These are phyloP conservation scores for Caenorhabditis becei DNA, from an alignment of 2,888 invertebrate species.

Conservation along the genomic window DNA sequence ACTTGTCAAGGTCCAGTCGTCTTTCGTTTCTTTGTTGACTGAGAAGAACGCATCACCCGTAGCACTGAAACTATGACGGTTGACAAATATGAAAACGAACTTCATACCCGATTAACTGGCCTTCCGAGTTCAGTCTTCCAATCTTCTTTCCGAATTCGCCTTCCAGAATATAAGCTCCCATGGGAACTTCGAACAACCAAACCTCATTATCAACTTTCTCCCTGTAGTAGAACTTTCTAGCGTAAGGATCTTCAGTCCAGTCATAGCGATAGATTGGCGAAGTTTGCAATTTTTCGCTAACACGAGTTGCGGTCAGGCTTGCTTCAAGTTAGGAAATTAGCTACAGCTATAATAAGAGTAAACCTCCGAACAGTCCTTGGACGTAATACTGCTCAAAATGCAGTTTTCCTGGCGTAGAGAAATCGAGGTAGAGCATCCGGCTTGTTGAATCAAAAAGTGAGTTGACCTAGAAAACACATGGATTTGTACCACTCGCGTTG, in stretches of 20 bases:
- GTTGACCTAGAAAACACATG: not conserved
- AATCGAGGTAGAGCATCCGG: constrained; percentile 18
- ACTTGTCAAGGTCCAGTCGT: not conserved
- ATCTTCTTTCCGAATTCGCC: constrained; percentile 25
- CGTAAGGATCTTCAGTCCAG: constrained; percentile 47
- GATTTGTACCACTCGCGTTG: not conserved
- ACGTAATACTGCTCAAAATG: constrained; percentile 21
- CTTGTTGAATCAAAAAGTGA: constrained; percentile 29
- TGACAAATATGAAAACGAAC: not conserved
- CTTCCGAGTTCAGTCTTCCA: not conserved
- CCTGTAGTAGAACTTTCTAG: constrained; percentile 50
- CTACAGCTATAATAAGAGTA: too few species aligned
- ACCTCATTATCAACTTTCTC: constrained; percentile 34
- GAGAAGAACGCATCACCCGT: constrained; percentile 23
- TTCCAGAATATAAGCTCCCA: constrained; percentile 15
- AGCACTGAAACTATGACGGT: constrained; percentile 12
- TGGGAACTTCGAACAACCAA: constrained; percentile 32
- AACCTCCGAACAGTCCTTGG: constrained; percentile 9
- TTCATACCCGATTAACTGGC: not conserved
- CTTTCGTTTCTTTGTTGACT: not conserved
- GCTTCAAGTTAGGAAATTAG: too few species aligned
- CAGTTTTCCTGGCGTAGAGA: not conserved
- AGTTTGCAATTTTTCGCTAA: not conserved
- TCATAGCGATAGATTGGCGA: constrained; percentile 32
- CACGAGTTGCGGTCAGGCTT: not conserved